phyloP scores from a whole-genome alignment of 2,888 invertebrate genomes.

The Eristalis arbustorum region DNA sequence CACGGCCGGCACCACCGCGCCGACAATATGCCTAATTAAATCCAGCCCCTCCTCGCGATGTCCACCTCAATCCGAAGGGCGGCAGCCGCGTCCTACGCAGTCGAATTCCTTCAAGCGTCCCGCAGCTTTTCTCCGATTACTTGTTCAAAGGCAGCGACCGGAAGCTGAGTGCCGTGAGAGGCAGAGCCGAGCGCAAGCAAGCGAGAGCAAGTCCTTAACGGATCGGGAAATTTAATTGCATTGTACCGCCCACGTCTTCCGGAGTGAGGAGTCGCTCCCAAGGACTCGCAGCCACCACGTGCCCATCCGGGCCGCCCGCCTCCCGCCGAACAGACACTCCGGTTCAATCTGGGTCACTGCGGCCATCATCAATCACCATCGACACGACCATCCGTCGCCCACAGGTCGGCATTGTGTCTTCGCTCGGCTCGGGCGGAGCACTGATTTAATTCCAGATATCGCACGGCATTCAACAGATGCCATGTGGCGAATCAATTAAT shows the following conservation, averaged over 20 bases:
- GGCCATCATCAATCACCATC: background rate
- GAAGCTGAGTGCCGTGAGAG: background rate
- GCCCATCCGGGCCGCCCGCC: background rate
- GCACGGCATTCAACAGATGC: background rate
- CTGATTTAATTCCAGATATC: background rate
- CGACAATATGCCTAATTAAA: constrained; percentile 35
- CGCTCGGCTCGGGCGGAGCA: background rate
- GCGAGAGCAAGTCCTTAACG: constrained; percentile 12
- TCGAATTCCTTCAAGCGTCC: constrained; percentile 7
- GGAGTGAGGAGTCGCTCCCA: background rate
- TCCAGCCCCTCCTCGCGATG: constrained; percentile 1
- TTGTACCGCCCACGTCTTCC: background rate
- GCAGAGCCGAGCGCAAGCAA: background rate
- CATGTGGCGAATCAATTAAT: background rate
- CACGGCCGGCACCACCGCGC: background rate
- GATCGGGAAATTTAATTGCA: constrained; percentile 17
- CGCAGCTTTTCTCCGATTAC: constrained; percentile 4
- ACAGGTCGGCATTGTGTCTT: background rate
- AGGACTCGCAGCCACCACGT: background rate
- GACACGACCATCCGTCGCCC: background rate
- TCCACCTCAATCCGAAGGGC: background rate
- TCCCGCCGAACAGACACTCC: background rate
- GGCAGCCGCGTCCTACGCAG: background rate
- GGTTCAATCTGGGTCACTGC: background rate
- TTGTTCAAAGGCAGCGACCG: background rate